Evolutionary conservation across 2,797 vertebrate species (phyloP).

Genomic region (Masticophis lateralis): DNA sequence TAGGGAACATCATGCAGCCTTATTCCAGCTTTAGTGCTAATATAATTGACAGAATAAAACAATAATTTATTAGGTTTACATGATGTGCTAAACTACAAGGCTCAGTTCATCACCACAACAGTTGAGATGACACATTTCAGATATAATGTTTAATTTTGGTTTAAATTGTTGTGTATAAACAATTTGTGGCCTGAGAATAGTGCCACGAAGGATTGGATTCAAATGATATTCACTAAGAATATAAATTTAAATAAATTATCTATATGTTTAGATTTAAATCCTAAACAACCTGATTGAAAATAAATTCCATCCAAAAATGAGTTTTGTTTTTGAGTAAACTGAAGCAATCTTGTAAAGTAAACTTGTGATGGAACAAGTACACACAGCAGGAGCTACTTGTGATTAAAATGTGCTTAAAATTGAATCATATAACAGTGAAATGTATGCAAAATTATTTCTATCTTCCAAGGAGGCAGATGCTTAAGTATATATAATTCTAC

Average conservation of each 20-base stretch:
- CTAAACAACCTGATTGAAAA: background rate
- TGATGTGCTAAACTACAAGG: background rate
- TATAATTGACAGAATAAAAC: background rate
- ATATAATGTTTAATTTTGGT: background rate
- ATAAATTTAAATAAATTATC: background rate
- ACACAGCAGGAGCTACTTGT: background rate
- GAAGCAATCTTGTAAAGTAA: background rate
- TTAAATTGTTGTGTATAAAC: background rate
- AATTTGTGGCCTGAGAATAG: background rate
- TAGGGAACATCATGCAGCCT: background rate
- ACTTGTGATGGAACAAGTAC: background rate
- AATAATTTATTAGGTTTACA: background rate
- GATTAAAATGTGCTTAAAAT: background rate
- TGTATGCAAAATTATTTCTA: background rate
- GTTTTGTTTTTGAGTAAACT: background rate
- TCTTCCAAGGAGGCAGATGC: background rate
- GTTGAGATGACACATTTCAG: background rate
- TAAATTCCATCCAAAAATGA: background rate
- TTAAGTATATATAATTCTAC: background rate
- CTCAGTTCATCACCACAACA: background rate
- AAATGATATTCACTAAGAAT: background rate
- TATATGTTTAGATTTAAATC: background rate
- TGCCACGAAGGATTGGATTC: background rate
- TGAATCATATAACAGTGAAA: background rate
- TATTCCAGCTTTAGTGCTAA: background rate